These are phyloP conservation scores for Sparidentex hasta DNA, from an alignment of 2,797 vertebrate species.

Conservation along the genomic window DNA sequence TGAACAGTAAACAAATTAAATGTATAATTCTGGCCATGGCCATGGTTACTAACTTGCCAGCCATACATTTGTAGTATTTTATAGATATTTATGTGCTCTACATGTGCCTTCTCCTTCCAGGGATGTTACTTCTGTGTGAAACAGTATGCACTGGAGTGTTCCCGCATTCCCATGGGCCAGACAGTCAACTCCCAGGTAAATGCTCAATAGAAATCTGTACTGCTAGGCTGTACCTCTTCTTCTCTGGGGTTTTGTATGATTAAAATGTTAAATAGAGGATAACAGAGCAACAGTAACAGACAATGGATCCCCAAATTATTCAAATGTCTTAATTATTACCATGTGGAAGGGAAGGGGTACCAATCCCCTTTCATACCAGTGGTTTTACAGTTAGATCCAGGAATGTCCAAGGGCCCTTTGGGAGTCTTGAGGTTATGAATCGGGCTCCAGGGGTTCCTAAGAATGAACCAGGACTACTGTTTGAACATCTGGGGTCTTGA, in stretches of 20 bases:
- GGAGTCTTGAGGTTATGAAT: neutral
- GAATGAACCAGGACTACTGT: neutral
- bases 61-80: neutral
- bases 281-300: neutral
- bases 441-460: neutral
- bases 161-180: conserved; percentile 98
- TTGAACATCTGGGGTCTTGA: neutral
- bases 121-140: conserved; percentile 99
- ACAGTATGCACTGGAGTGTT: conserved; percentile 97
- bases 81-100: neutral
- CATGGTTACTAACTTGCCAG: neutral
- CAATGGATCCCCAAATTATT: neutral
- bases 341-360: neutral
- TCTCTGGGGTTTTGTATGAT: neutral
- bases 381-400: neutral
- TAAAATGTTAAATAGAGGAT: neutral
- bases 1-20: neutral
- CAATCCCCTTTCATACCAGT: neutral
- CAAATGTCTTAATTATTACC: neutral
- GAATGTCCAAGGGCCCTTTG: too few species aligned
- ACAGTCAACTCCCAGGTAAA: conserved; percentile 98
- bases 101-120: conserved; percentile 70
- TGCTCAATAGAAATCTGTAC: neutral
- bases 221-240: neutral
- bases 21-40: neutral